A percentile compares a stretch with the other conserved stretches of the same genome.
Evolutionary conservation across 2,888 invertebrate genomes (phyloP).

Genomic region (Thumatha senex): DNA sequence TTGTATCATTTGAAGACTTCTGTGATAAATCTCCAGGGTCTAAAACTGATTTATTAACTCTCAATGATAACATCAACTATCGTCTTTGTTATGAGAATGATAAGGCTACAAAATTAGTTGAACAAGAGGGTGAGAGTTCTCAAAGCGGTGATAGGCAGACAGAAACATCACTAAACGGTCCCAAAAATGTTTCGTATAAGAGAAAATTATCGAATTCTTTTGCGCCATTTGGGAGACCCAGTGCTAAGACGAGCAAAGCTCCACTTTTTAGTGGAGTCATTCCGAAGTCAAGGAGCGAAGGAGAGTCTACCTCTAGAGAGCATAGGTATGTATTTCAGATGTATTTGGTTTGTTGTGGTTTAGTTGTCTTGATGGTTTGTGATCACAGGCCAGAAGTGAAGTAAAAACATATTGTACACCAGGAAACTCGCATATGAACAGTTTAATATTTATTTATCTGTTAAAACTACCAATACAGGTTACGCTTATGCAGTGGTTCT

Average conservation of each 20-base stretch:
- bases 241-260: slow-evolving; percentile 49
- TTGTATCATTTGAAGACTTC: slow-evolving; percentile 85
- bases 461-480: too few relatives aligned
- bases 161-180: slow-evolving; percentile 70
- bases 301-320: slow-evolving; percentile 57
- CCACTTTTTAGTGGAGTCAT: slow-evolving; percentile 68
- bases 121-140: slow-evolving; percentile 64
- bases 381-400: too few relatives aligned
- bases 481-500: too few relatives aligned
- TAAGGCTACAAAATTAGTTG: slow-evolving; percentile 53
- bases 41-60: slow-evolving; percentile 80
- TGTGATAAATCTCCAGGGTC: slow-evolving; percentile 80
- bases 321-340: slow-evolving; percentile 53
- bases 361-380: neutral
- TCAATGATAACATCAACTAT: slow-evolving; percentile 81
- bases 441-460: too few relatives aligned
- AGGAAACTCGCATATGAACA: too few relatives aligned
- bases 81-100: slow-evolving; percentile 74
- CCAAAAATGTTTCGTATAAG: slow-evolving; percentile 61
- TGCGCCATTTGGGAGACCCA: slow-evolving; percentile 66
- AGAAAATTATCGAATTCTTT: slow-evolving; percentile 62
- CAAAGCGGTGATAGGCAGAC: slow-evolving; percentile 56
- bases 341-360: neutral
- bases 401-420: too few relatives aligned
- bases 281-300: slow-evolving; percentile 61